A percentile compares a stretch with the other conserved stretches of the same genome.
Conservation (phyloP, 1,140 invertebrate genomes). For the Agraylea sexmaculata region DNA sequence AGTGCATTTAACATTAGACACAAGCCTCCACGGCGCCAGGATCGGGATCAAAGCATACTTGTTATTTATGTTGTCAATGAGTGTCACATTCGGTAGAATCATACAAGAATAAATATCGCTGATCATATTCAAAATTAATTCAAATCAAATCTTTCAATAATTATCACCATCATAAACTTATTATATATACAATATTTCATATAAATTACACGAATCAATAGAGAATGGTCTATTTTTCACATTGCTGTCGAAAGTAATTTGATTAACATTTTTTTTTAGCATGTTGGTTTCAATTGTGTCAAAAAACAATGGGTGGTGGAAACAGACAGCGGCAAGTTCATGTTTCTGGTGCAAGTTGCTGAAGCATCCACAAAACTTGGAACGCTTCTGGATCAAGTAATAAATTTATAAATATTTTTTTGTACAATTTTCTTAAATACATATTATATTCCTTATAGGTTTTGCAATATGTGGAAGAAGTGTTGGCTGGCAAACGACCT, state of each 20-base stretch:
- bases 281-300: slow-evolving; percentile 66
- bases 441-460: too few species aligned
- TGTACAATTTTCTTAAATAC: too few species aligned
- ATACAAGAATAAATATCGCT: not conserved
- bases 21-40: slow-evolving; percentile 63
- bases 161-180: slow-evolving; percentile 15
- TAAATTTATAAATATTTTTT: too few species aligned
- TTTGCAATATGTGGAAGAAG: slow-evolving; percentile 79
- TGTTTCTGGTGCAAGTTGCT: slow-evolving; percentile 76
- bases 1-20: slow-evolving; percentile 89
- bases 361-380: slow-evolving; percentile 69
- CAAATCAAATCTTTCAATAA: not conserved
- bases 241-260: too few species aligned
- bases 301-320: slow-evolving; percentile 56
- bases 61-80: slow-evolving; percentile 45
- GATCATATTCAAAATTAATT: not conserved
- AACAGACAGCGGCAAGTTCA: slow-evolving; percentile 49
- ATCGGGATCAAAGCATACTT: slow-evolving; percentile 90
- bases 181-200: too few species aligned
- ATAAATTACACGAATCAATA: too few species aligned
- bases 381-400: slow-evolving; percentile 56
- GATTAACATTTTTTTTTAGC: slow-evolving; percentile 28
- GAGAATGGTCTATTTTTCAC: too few species aligned
- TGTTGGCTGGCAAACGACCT: slow-evolving; percentile 56
- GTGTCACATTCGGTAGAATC: slow-evolving; percentile 24